Evolutionary conservation across 2,113 vertebrate genomes (phyloP), one percentile per base, ranked within the genome.

Genomic region (Pteruthius melanotis): DNA sequence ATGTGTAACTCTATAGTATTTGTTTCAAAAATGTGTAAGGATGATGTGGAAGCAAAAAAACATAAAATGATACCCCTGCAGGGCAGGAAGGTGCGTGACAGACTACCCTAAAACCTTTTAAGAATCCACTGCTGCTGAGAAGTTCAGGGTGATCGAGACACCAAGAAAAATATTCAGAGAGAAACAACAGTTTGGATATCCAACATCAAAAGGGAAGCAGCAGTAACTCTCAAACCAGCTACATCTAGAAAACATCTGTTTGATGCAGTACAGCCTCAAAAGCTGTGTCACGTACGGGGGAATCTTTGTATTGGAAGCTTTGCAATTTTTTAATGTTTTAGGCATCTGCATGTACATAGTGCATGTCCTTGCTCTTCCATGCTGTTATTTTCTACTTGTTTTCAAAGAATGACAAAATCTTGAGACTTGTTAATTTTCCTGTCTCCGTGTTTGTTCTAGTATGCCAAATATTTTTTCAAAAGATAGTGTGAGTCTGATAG

Each of bases 331-430:
- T 79, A 12, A 35, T n/a, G 16, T 89, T 89, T 89, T 35, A 50
- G 42, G 47, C 20, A 40, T 77, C 59, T 72, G 54, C 22, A 10
- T 1, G 1, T 92, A 68, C 1, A 2, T 18, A n/a, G 22, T 77
- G 20, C 8, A 1, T 26, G 76, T 87, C 37, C 61, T 93, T 65
- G n/a, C 39, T 76, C 18, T 49, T 50, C 93, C 60, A 22, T 65
- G 68, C 71, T 88, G 54, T 27, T 88, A 28, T 77, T 94, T 95
- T 65, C 78, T 94, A 10, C 71, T 93, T 90, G 30, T 86, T 93
- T 90, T 86, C 37, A 74, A 80, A 94, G 85, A 92, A 88, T 50
- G 24, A 66, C 63, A 86, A 45, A 88, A 74, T 86, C 47, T 94
- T 50, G 35, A 82, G 49, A 50, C 50, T 79, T 61, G 15, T 31